Evolutionary conservation across 2,113 vertebrate species (phyloP).

Genomic region (Struthio camelus): DNA sequence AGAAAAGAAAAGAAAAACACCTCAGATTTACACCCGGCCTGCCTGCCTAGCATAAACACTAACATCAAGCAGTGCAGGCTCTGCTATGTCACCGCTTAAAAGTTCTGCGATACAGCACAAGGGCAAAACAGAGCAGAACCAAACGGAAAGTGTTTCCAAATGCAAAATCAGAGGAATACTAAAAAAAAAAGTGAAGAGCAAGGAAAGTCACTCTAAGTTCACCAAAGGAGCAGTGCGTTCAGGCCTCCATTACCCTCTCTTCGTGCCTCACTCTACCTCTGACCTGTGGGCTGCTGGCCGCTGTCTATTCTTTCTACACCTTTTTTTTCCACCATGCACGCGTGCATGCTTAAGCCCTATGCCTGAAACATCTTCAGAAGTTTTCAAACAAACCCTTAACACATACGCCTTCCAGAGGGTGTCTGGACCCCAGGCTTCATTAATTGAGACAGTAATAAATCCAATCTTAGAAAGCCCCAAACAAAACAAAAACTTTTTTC

Average conservation of each 20-base stretch:
- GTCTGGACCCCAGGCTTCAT: not conserved
- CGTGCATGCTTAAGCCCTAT: not conserved
- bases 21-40: slow-evolving; percentile 53
- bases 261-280: not conserved
- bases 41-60: slow-evolving; percentile 49
- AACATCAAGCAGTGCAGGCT: slow-evolving; percentile 24
- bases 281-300: not conserved
- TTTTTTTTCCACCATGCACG: not conserved
- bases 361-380: not conserved
- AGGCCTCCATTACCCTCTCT: not conserved
- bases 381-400: not conserved
- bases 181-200: not conserved
- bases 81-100: not conserved
- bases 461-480: not conserved
- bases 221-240: not conserved
- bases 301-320: not conserved
- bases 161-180: not conserved
- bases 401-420: not conserved
- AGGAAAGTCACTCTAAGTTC: not conserved
- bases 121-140: not conserved
- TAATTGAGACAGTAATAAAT: not conserved
- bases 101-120: slow-evolving; percentile 16
- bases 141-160: not conserved
- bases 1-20: not conserved
- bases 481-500: fast-evolving